Percentiles rank a stretch among this genome's conserved stretches.
Conservation (phyloP, 2,797 vertebrate genomes). For the Microctenopoma lineatum region DNA sequence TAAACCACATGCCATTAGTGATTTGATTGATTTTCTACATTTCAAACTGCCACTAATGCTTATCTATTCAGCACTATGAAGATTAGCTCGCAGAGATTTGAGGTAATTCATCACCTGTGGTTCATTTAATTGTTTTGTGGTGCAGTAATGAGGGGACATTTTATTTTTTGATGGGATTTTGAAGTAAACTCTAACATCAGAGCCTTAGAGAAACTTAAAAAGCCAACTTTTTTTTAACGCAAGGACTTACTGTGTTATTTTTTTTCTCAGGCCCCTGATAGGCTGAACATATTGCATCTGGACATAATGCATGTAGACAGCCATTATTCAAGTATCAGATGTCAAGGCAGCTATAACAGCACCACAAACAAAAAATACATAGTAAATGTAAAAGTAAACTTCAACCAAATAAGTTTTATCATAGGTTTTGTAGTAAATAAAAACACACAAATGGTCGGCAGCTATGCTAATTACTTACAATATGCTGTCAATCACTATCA, state of each 20-base stretch:
- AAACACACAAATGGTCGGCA: not conserved
- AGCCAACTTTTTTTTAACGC: not conserved
- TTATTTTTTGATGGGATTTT: not conserved
- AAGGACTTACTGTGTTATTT: not conserved
- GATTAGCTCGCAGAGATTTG: not conserved
- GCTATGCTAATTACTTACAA: not conserved
- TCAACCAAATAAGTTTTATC: not conserved
- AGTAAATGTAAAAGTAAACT: not conserved
- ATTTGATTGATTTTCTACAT: constrained; percentile 34
- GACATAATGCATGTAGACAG: not conserved
- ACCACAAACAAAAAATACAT: not conserved
- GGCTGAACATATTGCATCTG: not conserved
- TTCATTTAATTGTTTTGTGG: not conserved
- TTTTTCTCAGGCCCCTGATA: not conserved
- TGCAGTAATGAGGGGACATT: not conserved
- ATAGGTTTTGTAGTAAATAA: not conserved
- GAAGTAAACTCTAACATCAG: not conserved
- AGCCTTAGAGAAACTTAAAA: not conserved
- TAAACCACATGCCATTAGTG: constrained; percentile 13
- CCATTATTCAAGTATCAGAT: not conserved
- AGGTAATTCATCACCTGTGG: constrained; percentile 15
- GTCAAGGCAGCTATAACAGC: not conserved
- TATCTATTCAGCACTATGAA: constrained; percentile 26
- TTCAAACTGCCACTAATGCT: constrained; percentile 18
- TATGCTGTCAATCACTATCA: not conserved